Evolutionary conservation across 2,888 invertebrate genomes (phyloP).

Genomic region (Gerris lacustris): DNA sequence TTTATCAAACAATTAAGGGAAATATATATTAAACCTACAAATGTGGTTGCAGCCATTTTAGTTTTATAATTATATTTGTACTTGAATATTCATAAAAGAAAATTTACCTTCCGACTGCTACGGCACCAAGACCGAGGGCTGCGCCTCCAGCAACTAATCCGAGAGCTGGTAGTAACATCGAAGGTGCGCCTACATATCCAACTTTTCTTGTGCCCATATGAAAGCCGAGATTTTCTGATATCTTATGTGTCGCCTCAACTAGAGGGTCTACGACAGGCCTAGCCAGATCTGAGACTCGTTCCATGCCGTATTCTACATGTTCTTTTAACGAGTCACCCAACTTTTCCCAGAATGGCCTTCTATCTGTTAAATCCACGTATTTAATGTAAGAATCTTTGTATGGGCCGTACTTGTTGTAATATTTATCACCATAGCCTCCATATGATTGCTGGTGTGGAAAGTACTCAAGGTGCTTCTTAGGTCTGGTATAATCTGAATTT

Average conservation of each 20-base stretch:
- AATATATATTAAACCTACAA: no score
- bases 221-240: slow-evolving; percentile 61
- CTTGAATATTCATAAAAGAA: background rate
- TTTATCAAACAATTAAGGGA: no score
- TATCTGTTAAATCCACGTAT: slow-evolving; percentile 36
- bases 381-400: slow-evolving; percentile 27
- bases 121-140: slow-evolving; percentile 66
- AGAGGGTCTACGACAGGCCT: slow-evolving; percentile 58
- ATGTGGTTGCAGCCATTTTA: no score
- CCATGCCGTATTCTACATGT: slow-evolving; percentile 56
- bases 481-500: slow-evolving; percentile 25
- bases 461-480: slow-evolving; percentile 28
- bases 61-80: no score
- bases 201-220: slow-evolving; percentile 47
- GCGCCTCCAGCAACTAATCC: slow-evolving; percentile 72
- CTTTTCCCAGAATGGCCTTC: slow-evolving; percentile 55
- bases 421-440: slow-evolving; percentile 18
- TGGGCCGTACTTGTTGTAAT: slow-evolving; percentile 35
- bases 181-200: slow-evolving; percentile 44
- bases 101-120: slow-evolving; percentile 53
- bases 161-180: slow-evolving; percentile 59
- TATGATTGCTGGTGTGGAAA: slow-evolving; percentile 23
- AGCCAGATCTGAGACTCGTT: slow-evolving; percentile 54
- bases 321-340: slow-evolving; percentile 48
- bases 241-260: slow-evolving; percentile 66